Percentiles rank a stretch among this genome's conserved stretches.
These are phyloP conservation scores for Pao palembangensis DNA, from an alignment of 2,113 vertebrate species.

Conservation along the genomic window DNA sequence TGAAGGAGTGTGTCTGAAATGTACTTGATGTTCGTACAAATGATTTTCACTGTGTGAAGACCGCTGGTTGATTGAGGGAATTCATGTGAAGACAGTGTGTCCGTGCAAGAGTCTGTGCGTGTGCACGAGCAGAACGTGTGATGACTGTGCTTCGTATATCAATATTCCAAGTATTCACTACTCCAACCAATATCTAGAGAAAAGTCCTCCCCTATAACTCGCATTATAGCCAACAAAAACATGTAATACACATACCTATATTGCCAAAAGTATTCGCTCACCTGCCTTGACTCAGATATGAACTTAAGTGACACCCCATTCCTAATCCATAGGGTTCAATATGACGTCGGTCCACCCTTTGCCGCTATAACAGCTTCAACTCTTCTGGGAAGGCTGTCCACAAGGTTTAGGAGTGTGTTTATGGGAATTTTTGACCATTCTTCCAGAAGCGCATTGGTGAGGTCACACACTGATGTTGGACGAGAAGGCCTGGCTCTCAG, in stretches of 20 bases:
- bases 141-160: slow-evolving; percentile 20
- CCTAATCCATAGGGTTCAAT: no score
- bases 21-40: slow-evolving; percentile 15
- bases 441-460: no score
- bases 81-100: slow-evolving; percentile 11
- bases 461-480: no score
- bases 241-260: not conserved
- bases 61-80: not conserved
- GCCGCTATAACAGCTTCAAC: no score
- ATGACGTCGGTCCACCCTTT: no score
- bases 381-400: no score
- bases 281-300: no score
- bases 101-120: slow-evolving; percentile 5
- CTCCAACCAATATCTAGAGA: slow-evolving; percentile 42
- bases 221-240: slow-evolving; percentile 28
- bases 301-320: no score
- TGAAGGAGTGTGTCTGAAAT: slow-evolving; percentile 28
- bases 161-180: slow-evolving; percentile 25
- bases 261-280: no score
- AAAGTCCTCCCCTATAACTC: slow-evolving; percentile 16
- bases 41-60: not conserved
- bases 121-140: slow-evolving; percentile 5
- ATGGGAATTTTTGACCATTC: no score
- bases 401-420: no score
- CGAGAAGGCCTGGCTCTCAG: no score